Evolutionary conservation across 2,113 vertebrate species (phyloP), one percentile per base, ranked within the genome.

Genomic region (Ameiurus melas): DNA sequence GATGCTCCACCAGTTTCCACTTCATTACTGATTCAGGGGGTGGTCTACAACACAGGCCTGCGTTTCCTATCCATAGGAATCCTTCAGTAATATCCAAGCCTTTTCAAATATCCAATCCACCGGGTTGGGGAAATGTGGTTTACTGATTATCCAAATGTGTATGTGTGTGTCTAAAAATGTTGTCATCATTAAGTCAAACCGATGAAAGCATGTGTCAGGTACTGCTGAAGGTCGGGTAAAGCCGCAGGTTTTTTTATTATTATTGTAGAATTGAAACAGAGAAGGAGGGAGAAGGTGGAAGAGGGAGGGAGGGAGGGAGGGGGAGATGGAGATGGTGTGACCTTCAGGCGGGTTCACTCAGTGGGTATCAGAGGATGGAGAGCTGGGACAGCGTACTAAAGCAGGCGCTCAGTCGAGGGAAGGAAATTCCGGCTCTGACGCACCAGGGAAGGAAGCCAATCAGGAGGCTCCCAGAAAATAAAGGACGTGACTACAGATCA

Each of bases 291-390:
- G 77, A 33, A 57, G 82, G 43, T 12, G 55, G 27, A 75, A 53
- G 58, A 60, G 22, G 20, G 17, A 30, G 25, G 55, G n/a, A n/a
- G n/a, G n/a, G n/a, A n/a, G 53, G 39, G 57, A 57, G 27, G 39
- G 57, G 64, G 25, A 27, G 85, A 6, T 36, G 30, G 53, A 20
- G 53, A 84, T 71, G 85, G 91, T 92, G 92, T 94, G 92, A 94
- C 92, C 92, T 94, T 94, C 92, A 92, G 90, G 91, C 84, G 85
- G 68, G 87, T 83, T 90, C 88, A 84, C 0, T 55, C 36, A 77
- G 39, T 68, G 58, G 60, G 71, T n/a, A 47, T 25, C 36, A 66
- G 78, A 89, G 73, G 43, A 73, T 71, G 58, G 71, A 60, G 55
- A 43, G 33, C 55, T 30, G 73, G 66, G 39, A 89, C 90, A 83